phyloP scores from a whole-genome alignment of 2,113 vertebrate genomes.

The Cygnus atratus region DNA sequence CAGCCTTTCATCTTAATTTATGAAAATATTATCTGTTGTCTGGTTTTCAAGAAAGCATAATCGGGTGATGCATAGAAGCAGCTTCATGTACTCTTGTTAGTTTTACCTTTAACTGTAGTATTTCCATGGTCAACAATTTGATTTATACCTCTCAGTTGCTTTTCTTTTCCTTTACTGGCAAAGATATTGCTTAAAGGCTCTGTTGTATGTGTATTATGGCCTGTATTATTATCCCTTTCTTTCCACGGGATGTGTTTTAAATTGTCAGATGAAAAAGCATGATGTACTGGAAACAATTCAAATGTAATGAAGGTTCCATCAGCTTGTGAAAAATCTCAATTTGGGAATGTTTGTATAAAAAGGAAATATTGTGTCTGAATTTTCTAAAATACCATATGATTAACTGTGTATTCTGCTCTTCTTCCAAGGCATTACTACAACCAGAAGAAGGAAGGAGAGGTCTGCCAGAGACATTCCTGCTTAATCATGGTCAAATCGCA shows the following conservation, averaged over 20 bases:
- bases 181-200: background rate
- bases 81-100: background rate
- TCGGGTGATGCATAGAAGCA: background rate
- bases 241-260: background rate
- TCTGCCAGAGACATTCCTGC: background rate
- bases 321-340: background rate
- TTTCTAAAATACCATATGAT: background rate
- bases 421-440: background rate
- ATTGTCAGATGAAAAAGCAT: background rate
- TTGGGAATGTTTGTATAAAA: background rate
- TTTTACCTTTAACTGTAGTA: slow-evolving; percentile 18
- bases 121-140: background rate
- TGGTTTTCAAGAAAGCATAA: background rate
- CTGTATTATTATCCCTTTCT: background rate
- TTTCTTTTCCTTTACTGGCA: slow-evolving; percentile 16
- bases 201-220: background rate
- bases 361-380: background rate
- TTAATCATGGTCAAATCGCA: background rate
- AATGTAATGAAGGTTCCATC: background rate
- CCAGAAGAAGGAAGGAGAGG: background rate
- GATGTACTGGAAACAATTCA: background rate
- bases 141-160: background rate
- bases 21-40: background rate
- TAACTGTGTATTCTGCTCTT: background rate
- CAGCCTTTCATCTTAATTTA: background rate